Percentiles rank a stretch among this genome's conserved stretches.
Conservation (phyloP, 2,888 invertebrate genomes). For the Phorcus lineatus region DNA sequence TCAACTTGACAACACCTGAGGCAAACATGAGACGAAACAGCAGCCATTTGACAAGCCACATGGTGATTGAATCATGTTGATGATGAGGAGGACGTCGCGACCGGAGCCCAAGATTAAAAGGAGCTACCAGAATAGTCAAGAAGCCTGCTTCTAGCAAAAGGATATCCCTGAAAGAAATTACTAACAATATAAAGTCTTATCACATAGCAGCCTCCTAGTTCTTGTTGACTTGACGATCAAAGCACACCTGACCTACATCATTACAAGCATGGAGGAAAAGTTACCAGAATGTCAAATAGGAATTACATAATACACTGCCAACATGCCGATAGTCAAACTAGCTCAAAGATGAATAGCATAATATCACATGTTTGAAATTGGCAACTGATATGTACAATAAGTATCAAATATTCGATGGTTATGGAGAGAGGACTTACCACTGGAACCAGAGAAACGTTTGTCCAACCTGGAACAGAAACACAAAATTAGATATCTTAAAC, state of each 20-base stretch:
- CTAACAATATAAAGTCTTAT: too few species aligned
- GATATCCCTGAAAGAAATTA: conserved; percentile 80
- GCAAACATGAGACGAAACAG: conserved; percentile 85
- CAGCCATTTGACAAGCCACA: conserved; percentile 85
- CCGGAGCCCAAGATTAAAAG: conserved; percentile 74
- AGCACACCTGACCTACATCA: too few species aligned
- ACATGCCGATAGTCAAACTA: too few species aligned
- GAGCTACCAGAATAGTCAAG: conserved; percentile 83
- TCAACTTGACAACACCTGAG: conserved; percentile 84
- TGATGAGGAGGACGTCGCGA: conserved; percentile 54
- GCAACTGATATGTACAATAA: too few species aligned
- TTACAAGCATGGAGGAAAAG: too few species aligned
- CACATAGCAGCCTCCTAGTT: too few species aligned
- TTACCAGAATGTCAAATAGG: too few species aligned
- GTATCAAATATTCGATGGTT: too few species aligned
- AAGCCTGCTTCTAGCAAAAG: conserved; percentile 85
- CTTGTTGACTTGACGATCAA: too few species aligned
- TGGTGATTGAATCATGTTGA: conserved; percentile 77
- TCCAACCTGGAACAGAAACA: conserved; percentile 78
- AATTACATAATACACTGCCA: too few species aligned
- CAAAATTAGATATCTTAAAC: neutral
- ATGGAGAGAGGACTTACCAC: conserved; percentile 79
- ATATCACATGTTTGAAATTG: too few species aligned
- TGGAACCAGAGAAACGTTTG: conserved; percentile 85
- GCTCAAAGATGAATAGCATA: too few species aligned